phyloP scores from a whole-genome alignment of 1,140 invertebrate species.

The Brachionus asplanchnoidis region DNA sequence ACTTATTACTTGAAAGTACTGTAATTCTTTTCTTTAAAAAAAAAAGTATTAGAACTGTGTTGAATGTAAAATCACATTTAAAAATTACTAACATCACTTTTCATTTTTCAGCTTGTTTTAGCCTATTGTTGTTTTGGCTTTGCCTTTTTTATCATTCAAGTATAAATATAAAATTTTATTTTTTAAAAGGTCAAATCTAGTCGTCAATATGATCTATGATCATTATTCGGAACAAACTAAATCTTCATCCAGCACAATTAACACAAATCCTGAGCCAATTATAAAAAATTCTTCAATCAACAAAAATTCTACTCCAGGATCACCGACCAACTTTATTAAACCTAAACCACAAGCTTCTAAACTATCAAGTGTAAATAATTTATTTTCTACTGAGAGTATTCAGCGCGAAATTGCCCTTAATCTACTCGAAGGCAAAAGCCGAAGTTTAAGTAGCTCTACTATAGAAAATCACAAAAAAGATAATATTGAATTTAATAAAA shows the following conservation, averaged over 20 bases:
- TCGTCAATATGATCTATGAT: neutral
- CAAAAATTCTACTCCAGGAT: neutral
- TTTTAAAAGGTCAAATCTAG: neutral
- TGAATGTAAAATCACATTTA: neutral
- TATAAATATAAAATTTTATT: neutral
- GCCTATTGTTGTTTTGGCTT: neutral
- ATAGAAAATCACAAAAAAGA: neutral
- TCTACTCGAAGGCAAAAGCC: neutral
- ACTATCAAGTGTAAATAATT: neutral
- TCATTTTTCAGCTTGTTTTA: neutral
- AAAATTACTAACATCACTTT: neutral
- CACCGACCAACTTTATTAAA: neutral
- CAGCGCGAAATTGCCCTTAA: neutral
- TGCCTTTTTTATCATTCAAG: neutral
- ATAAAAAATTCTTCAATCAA: neutral
- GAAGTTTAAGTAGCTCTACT: neutral
- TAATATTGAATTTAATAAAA: neutral
- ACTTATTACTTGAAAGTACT: too few species aligned
- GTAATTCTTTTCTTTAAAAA: too few species aligned
- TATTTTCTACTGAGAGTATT: neutral
- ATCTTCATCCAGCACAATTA: neutral
- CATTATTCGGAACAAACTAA: neutral
- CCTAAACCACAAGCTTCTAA: neutral
- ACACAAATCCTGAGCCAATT: neutral
- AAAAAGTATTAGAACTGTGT: neutral